phyloP scores from a whole-genome alignment of 2,113 vertebrate species.

The Mixornis gularis region DNA sequence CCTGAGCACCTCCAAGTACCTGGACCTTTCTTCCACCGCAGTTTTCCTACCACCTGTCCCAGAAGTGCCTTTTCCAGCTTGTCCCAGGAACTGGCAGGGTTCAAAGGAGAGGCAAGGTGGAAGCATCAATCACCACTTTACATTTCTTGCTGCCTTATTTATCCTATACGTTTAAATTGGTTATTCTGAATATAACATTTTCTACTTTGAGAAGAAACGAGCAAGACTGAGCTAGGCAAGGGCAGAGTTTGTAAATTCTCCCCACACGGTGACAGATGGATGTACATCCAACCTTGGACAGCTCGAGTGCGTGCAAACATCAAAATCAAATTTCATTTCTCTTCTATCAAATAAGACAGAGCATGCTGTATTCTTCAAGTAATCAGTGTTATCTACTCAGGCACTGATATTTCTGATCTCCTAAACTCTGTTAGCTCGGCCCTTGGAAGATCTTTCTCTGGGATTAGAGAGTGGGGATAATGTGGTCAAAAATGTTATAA shows the following conservation, averaged over 20 bases:
- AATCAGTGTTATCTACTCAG: conserved; percentile 13
- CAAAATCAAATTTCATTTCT: conserved; percentile 38
- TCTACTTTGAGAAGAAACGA: background rate
- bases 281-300: background rate
- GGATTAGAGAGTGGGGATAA: background rate
- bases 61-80: background rate
- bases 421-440: background rate
- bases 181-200: background rate
- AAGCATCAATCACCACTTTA: background rate
- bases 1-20: background rate
- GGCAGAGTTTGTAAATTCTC: background rate
- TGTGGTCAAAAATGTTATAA: too few relatives aligned
- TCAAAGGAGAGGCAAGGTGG: background rate
- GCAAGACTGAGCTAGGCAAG: background rate
- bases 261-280: background rate
- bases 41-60: background rate
- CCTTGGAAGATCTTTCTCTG: background rate
- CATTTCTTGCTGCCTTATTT: background rate
- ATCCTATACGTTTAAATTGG: background rate
- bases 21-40: background rate
- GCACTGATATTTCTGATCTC: conserved; percentile 5
- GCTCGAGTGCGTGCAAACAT: background rate
- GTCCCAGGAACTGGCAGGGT: background rate
- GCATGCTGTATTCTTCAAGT: background rate
- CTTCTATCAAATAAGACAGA: conserved; percentile 16